Percentiles rank a stretch among this genome's conserved stretches.
Conservation (phyloP, 2,113 vertebrate genomes). For the Lutjanus erythropterus region DNA sequence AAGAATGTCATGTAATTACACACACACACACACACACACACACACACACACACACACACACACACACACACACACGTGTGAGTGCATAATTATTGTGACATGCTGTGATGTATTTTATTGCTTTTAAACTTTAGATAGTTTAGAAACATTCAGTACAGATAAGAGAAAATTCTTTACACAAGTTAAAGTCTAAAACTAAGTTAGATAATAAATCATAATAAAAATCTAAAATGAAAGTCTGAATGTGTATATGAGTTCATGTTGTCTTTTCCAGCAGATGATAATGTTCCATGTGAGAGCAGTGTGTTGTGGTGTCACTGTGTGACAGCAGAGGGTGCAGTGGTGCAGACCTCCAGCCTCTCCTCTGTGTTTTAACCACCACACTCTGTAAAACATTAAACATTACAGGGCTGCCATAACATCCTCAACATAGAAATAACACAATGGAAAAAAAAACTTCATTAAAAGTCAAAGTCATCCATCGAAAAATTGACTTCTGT, state of each 20-base stretch:
- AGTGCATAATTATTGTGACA: neutral
- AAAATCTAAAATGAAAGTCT: neutral
- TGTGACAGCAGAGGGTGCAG: slow-evolving; percentile 52
- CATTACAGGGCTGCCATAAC: neutral
- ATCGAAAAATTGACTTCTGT: too few relatives aligned
- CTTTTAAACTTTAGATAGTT: neutral
- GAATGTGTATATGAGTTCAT: neutral
- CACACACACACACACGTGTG: neutral
- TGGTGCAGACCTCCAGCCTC: neutral
- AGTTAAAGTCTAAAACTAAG: neutral
- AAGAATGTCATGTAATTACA: too few relatives aligned
- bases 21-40: neutral
- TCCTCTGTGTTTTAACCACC: neutral
- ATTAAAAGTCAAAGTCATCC: neutral
- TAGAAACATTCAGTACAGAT: neutral
- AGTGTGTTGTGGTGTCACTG: neutral
- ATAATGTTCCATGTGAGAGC: too few relatives aligned
- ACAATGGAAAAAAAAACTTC: neutral
- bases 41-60: neutral
- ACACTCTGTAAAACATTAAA: neutral
- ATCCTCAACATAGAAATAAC: neutral
- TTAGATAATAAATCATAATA: neutral
- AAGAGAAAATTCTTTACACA: neutral
- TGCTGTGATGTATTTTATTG: neutral
- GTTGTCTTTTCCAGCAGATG: neutral